Evolutionary conservation across 2,888 invertebrate species (phyloP).

Genomic region (Pristionchus arcanus): DNA sequence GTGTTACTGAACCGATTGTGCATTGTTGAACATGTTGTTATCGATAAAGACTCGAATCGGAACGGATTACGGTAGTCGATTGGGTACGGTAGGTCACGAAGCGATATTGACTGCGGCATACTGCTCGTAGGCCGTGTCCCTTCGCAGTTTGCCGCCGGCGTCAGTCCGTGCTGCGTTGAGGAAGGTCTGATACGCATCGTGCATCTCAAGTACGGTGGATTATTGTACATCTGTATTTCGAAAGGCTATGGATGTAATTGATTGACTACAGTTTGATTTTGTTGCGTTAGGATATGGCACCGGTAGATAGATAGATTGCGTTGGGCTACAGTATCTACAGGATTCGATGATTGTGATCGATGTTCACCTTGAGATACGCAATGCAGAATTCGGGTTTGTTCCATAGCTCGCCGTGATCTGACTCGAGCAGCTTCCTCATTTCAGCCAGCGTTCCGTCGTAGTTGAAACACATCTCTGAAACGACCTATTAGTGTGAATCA

Average conservation of each 20-base stretch:
- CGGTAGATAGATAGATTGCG: background rate
- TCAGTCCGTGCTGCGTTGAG: constrained; percentile 46
- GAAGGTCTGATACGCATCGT: constrained; percentile 44
- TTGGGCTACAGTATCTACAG: no score
- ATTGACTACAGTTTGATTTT: background rate
- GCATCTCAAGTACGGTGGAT: background rate
- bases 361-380: constrained; percentile 48
- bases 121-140: constrained; percentile 50
- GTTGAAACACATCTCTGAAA: constrained; percentile 20
- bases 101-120: constrained; percentile 27
- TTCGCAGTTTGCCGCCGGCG: constrained; percentile 13
- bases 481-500: no score
- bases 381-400: constrained; percentile 45
- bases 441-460: constrained; percentile 17
- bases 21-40: constrained; percentile 32
- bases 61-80: background rate
- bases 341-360: no score
- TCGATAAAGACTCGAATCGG: background rate
- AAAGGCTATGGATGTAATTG: no score
- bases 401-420: constrained; percentile 45
- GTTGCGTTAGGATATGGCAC: background rate
- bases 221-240: background rate
- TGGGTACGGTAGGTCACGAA: constrained; percentile 18
- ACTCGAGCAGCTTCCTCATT: constrained; percentile 32
- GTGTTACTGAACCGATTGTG: background rate